Conservation (phyloP, 2,113 vertebrate species). For the Cephalophus harveyi region DNA sequence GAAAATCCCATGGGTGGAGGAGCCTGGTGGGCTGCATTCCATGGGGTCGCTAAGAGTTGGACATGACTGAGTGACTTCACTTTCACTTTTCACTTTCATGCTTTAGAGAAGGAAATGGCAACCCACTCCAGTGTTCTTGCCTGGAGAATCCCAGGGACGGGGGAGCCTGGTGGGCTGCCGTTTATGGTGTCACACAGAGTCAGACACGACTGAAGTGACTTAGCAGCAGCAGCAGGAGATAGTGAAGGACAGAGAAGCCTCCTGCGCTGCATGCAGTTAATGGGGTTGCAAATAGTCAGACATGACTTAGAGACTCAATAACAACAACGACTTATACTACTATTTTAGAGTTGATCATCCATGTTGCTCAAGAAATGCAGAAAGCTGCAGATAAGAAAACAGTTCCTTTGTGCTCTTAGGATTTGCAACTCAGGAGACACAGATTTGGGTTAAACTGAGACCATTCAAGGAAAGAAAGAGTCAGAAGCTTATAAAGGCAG, state of each 20-base stretch:
- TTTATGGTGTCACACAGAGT: too few species aligned
- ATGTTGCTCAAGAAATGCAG: background rate
- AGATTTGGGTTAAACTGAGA: background rate
- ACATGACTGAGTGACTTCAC: too few species aligned
- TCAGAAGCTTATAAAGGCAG: background rate
- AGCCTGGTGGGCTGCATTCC: too few species aligned
- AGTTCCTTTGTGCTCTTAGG: background rate
- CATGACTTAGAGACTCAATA: background rate
- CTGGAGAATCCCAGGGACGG: too few species aligned
- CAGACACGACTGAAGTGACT: rapidly evolving
- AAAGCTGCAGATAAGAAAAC: background rate
- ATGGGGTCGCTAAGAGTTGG: rapidly evolving
- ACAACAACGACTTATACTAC: background rate
- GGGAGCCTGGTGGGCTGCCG: too few species aligned
- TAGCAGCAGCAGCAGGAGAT: background rate
- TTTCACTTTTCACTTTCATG: too few species aligned
- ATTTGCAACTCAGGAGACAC: background rate
- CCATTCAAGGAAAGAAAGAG: background rate
- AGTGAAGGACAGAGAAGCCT: background rate
- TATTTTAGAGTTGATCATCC: background rate
- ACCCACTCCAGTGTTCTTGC: too few species aligned
- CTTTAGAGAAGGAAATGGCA: too few species aligned
- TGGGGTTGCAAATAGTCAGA: background rate
- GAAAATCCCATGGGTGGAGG: too few species aligned
- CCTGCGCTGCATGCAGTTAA: background rate